Percentiles rank a stretch among this genome's conserved stretches.
These are phyloP conservation scores for Drosophila ogumai DNA, from an alignment of 1,140 invertebrate genomes.

Conservation along the genomic window DNA sequence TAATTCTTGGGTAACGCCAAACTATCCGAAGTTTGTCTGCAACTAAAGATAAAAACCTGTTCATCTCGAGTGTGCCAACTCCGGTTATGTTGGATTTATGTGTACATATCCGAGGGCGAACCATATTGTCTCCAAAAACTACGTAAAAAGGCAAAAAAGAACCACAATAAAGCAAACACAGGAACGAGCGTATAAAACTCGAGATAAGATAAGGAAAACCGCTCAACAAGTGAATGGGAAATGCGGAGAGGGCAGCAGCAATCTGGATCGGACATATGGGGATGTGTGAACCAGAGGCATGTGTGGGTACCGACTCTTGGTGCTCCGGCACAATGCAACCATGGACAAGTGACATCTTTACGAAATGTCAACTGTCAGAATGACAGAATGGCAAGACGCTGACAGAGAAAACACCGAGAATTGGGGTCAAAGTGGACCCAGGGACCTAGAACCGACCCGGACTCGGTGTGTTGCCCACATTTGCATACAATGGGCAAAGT, in stretches of 20 bases:
- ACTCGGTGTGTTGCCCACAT: slow-evolving; percentile 49
- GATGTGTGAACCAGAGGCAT: slow-evolving; percentile 8
- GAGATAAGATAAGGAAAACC: slow-evolving; percentile 75
- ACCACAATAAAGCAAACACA: slow-evolving; percentile 68
- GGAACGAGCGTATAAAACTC: slow-evolving; percentile 60
- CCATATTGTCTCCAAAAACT: slow-evolving; percentile 32
- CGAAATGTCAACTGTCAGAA: slow-evolving; percentile 74
- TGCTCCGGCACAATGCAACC: slow-evolving; percentile 57
- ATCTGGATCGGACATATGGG: slow-evolving; percentile 7
- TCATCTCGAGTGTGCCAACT: slow-evolving; percentile 22
- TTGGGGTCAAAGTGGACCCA: slow-evolving; percentile 60
- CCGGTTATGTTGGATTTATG: slow-evolving; percentile 30
- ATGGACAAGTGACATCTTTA: slow-evolving; percentile 56
- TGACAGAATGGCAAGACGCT: slow-evolving; percentile 4
- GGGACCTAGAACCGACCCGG: slow-evolving; percentile 26
- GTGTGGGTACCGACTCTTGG: slow-evolving; percentile 7
- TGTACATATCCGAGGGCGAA: slow-evolving; percentile 5
- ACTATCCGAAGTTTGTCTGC: slow-evolving; percentile 19
- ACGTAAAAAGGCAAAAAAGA: slow-evolving; percentile 30
- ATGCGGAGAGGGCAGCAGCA: slow-evolving; percentile 1
- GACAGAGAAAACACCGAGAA: slow-evolving; percentile 27
- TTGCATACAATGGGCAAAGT: slow-evolving; percentile 68
- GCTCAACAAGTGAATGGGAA: slow-evolving; percentile 78
- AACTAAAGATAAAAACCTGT: slow-evolving; percentile 37
- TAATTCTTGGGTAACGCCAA: not conserved